Conservation (phyloP, 2,888 invertebrate species). For the Temnothorax rugatulus region DNA sequence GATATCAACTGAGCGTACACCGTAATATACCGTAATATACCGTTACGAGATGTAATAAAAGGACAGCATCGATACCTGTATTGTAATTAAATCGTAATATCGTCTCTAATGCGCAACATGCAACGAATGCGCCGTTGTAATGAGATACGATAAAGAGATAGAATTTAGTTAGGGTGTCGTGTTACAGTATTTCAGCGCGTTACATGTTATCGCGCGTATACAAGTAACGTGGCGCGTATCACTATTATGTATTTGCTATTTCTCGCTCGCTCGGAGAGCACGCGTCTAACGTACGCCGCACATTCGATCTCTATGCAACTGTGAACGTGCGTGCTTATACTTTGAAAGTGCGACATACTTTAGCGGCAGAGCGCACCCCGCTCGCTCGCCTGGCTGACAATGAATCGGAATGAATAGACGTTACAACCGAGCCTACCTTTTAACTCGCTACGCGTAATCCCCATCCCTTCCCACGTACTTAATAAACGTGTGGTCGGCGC, state of each 20-base stretch:
- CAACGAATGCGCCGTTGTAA: neutral
- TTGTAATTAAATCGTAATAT: slow-evolving; percentile 28
- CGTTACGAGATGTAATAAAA: slow-evolving; percentile 2
- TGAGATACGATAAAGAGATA: slow-evolving; percentile 18
- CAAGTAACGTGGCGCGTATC: neutral
- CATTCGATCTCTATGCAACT: neutral
- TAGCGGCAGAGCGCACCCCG: too few species aligned
- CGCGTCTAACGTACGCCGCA: neutral
- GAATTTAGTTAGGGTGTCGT: neutral
- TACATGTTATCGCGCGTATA: neutral
- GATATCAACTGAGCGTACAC: neutral
- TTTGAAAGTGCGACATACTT: neutral
- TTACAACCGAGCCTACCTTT: neutral
- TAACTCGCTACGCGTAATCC: neutral
- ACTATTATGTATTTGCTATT: neutral
- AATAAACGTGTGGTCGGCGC: too few species aligned
- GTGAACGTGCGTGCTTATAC: neutral
- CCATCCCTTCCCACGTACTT: too few species aligned
- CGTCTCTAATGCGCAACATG: neutral
- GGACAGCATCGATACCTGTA: neutral
- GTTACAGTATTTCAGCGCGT: neutral
- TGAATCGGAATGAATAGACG: neutral
- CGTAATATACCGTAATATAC: neutral
- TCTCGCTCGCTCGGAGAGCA: neutral
- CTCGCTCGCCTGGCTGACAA: too few species aligned